phyloP scores from a whole-genome alignment of 2,113 vertebrate genomes.

The Scomber japonicus region DNA sequence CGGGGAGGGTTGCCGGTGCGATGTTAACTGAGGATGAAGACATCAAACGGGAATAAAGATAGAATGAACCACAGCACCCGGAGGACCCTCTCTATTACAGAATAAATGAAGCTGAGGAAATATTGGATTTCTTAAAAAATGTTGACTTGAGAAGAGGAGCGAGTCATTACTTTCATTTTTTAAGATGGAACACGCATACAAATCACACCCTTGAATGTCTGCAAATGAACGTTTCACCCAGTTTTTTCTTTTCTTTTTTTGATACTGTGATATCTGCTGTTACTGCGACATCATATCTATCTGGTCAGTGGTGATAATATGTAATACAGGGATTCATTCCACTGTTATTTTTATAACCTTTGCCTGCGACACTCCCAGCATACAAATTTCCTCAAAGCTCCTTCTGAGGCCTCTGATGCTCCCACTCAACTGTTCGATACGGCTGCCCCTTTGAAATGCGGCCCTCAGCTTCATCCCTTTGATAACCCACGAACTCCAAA shows the following conservation, averaged over 20 bases:
- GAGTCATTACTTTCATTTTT: slow-evolving; percentile 14
- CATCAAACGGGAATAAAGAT: slow-evolving; percentile 33
- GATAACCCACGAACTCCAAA: slow-evolving; percentile 16
- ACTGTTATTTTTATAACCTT: slow-evolving; percentile 24
- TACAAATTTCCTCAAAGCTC: slow-evolving; percentile 26
- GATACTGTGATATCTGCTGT: background rate
- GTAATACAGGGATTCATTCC: background rate
- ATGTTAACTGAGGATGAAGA: slow-evolving; percentile 23
- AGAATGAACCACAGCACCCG: slow-evolving; percentile 19
- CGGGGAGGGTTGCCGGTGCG: background rate
- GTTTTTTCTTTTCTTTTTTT: background rate
- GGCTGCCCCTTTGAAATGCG: slow-evolving; percentile 34
- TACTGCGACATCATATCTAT: slow-evolving; percentile 7
- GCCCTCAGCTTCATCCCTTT: background rate
- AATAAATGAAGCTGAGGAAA: slow-evolving; percentile 34
- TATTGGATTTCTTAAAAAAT: slow-evolving; percentile 30
- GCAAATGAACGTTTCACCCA: background rate
- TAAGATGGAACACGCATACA: slow-evolving; percentile 18
- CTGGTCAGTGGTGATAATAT: slow-evolving; percentile 13
- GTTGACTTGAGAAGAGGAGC: slow-evolving; percentile 25
- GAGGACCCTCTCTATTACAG: slow-evolving; percentile 29
- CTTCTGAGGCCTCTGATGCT: slow-evolving; percentile 30
- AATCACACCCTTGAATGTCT: slow-evolving; percentile 11
- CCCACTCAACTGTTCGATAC: slow-evolving; percentile 47
- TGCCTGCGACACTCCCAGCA: slow-evolving; percentile 32